Evolutionary conservation across 2,113 vertebrate species (phyloP).

Genomic region (Phalacrocorax aristotelis): DNA sequence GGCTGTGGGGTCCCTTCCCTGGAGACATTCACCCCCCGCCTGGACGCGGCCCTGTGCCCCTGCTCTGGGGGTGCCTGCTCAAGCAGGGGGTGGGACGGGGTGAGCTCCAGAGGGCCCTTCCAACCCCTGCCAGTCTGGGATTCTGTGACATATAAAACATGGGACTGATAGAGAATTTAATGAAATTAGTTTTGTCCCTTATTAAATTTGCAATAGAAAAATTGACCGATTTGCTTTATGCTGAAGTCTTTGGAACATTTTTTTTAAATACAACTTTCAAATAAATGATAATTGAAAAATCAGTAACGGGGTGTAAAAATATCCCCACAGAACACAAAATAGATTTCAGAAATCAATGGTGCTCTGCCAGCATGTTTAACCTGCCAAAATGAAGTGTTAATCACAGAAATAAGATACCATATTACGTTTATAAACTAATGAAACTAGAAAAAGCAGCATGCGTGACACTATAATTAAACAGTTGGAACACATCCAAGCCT

Average conservation of each 20-base stretch:
- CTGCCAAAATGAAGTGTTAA: conserved; percentile 81
- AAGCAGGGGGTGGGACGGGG: too few relatives aligned
- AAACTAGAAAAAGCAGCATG: conserved; percentile 79
- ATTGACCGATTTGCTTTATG: not conserved
- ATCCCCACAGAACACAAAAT: conserved; percentile 69
- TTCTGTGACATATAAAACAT: not conserved
- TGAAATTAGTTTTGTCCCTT: not conserved
- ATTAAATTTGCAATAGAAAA: not conserved
- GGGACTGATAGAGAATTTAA: not conserved
- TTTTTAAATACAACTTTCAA: conserved; percentile 31
- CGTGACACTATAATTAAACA: conserved; percentile 81
- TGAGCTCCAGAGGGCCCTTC: too few relatives aligned
- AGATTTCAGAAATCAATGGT: conserved; percentile 75
- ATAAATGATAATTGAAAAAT: conserved; percentile 64
- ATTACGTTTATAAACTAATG: conserved; percentile 83
- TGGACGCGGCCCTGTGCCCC: too few relatives aligned
- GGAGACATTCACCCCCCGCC: too few relatives aligned
- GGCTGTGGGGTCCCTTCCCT: too few relatives aligned
- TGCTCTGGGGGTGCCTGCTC: too few relatives aligned
- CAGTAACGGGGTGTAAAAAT: conserved; percentile 69
- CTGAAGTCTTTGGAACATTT: not conserved
- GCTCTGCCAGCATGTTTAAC: conserved; percentile 75
- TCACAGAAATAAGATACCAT: conserved; percentile 80
- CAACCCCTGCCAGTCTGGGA: too few relatives aligned
- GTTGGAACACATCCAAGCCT: conserved; percentile 82